Evolutionary conservation across 64 coral and sea anemone genomes (phyloP).

Genomic region (Anthopleura sola): DNA sequence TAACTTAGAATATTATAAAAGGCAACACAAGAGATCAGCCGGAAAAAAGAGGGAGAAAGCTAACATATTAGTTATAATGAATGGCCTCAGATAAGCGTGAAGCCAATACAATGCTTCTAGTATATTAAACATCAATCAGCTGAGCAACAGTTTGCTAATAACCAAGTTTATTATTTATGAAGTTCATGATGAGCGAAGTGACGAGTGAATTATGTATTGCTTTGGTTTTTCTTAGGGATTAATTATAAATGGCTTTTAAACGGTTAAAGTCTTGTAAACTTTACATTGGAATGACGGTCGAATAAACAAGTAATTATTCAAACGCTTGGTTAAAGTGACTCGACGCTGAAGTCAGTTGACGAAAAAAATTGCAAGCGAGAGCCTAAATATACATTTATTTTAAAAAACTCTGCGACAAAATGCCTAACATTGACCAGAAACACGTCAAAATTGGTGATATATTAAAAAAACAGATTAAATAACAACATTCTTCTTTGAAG

Average conservation of each 20-base stretch:
- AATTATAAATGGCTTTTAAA: neutral
- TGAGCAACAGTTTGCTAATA: neutral
- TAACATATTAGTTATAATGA: no score
- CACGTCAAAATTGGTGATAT: neutral
- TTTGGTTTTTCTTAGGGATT: neutral
- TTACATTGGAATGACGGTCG: neutral
- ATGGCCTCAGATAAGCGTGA: neutral
- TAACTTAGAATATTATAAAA: no score
- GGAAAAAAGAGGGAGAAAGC: no score
- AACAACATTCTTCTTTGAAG: neutral
- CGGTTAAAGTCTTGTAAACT: neutral
- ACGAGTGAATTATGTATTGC: neutral
- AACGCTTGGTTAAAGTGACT: neutral
- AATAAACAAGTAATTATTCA: slow-evolving; percentile 1
- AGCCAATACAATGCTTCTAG: neutral
- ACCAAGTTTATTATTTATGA: neutral
- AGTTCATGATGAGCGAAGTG: neutral
- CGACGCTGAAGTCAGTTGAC: neutral
- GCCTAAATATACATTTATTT: no score
- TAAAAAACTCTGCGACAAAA: neutral
- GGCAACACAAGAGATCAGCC: no score
- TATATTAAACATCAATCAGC: neutral
- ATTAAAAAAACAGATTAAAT: neutral
- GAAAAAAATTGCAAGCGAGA: neutral
- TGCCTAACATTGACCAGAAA: neutral